Evolutionary conservation across 2,888 invertebrate species (phyloP).

Genomic region (Dasysyrphus albostriatus): DNA sequence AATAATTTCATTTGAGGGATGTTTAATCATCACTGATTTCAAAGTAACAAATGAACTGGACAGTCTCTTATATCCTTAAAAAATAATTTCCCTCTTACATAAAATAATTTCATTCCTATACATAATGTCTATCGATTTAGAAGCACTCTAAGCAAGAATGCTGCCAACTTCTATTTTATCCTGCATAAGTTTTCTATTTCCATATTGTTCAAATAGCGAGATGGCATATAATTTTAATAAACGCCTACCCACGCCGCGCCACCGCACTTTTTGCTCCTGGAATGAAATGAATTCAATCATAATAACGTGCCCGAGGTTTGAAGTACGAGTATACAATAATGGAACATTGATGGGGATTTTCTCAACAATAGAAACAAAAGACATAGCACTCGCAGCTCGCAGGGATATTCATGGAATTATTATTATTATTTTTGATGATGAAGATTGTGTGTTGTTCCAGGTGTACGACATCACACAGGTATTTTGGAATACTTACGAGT

Average conservation of each 20-base stretch:
- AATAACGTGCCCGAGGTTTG: background rate
- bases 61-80: too few relatives aligned
- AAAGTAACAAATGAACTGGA: too few relatives aligned
- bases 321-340: background rate
- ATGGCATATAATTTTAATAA: conserved; percentile 58
- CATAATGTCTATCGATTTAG: too few relatives aligned
- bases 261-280: background rate
- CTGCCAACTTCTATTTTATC: too few relatives aligned
- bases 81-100: too few relatives aligned
- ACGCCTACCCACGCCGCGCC: background rate
- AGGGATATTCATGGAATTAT: background rate
- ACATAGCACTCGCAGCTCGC: background rate
- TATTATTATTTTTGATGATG: background rate
- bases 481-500: too few relatives aligned
- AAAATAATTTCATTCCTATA: too few relatives aligned
- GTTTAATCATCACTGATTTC: too few relatives aligned
- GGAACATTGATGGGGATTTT: background rate
- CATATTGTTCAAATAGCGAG: conserved; percentile 25
- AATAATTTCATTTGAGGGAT: too few relatives aligned
- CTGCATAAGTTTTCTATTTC: background rate
- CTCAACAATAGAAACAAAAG: background rate
- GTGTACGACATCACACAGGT: background rate
- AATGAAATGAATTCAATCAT: conserved; percentile 57
- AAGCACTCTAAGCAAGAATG: too few relatives aligned
- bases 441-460: background rate